Percentiles rank a stretch among this genome's conserved stretches.
These are phyloP conservation scores for Paracyprichromis sp. DNA, from an alignment of 2,113 vertebrate genomes.

Conservation along the genomic window DNA sequence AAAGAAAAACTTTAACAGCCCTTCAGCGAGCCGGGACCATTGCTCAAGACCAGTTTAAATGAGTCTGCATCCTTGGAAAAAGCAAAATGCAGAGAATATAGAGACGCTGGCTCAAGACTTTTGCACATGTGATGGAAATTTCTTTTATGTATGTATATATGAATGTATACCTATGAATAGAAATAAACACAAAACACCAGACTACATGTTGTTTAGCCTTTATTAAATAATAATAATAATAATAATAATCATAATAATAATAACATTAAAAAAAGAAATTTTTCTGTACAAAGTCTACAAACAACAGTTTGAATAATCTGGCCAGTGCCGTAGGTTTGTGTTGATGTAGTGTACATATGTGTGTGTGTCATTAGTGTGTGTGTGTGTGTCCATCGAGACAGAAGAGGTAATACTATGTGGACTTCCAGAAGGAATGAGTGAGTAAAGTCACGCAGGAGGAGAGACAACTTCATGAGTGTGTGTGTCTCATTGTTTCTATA, in stretches of 20 bases:
- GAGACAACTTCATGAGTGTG: neutral
- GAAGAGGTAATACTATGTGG: constrained; percentile 79
- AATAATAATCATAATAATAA: constrained; percentile 80
- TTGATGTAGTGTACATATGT: neutral
- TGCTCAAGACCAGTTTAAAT: neutral
- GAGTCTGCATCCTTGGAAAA: neutral
- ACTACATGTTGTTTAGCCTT: constrained; percentile 78
- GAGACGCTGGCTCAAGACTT: neutral
- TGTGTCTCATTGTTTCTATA: neutral
- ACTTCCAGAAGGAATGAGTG: constrained; percentile 73
- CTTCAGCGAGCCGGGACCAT: neutral
- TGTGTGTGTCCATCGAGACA: constrained; percentile 55
- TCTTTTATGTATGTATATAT: neutral
- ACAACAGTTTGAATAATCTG: constrained; percentile 85
- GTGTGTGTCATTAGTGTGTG: neutral
- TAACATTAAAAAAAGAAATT: constrained; percentile 82
- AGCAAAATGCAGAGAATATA: neutral
- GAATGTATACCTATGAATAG: neutral
- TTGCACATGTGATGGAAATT: neutral
- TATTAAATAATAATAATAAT: constrained; percentile 99
- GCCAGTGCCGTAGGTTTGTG: constrained; percentile 67
- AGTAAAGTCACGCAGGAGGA: neutral
- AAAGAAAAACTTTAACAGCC: neutral
- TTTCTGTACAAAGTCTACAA: constrained; percentile 99
- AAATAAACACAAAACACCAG: neutral